phyloP scores from a whole-genome alignment of 2,113 vertebrate species.

The Toxotes chatareus region DNA sequence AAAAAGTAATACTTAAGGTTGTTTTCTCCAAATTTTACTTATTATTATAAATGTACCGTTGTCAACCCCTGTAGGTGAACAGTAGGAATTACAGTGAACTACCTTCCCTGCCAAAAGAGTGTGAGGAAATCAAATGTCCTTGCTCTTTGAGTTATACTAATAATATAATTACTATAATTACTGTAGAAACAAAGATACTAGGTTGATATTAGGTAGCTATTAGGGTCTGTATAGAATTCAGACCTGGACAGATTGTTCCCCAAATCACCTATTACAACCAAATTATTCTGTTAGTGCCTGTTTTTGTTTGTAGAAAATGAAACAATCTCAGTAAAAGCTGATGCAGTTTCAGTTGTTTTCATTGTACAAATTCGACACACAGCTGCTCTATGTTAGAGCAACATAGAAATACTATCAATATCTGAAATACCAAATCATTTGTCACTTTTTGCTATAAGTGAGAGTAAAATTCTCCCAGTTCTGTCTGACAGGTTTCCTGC shows the following conservation, averaged over 20 bases:
- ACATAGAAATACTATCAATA: background rate
- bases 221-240: background rate
- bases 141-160: no score
- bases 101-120: no score
- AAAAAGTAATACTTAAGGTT: no score
- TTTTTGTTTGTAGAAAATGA: background rate
- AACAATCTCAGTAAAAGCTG: background rate
- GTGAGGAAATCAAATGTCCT: no score
- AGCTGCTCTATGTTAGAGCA: background rate
- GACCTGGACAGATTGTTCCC: background rate
- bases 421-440: background rate
- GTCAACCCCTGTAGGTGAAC: no score
- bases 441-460: background rate
- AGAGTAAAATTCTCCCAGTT: background rate
- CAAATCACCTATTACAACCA: background rate
- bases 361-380: background rate
- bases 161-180: no score
- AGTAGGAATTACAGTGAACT: no score
- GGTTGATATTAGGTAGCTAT: no score
- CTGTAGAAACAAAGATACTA: no score
- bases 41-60: no score
- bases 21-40: no score
- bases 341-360: background rate
- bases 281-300: background rate
- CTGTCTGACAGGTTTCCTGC: constrained; percentile 36